These are phyloP conservation scores for Nineta flava DNA, from an alignment of 2,888 invertebrate species.

Conservation along the genomic window DNA sequence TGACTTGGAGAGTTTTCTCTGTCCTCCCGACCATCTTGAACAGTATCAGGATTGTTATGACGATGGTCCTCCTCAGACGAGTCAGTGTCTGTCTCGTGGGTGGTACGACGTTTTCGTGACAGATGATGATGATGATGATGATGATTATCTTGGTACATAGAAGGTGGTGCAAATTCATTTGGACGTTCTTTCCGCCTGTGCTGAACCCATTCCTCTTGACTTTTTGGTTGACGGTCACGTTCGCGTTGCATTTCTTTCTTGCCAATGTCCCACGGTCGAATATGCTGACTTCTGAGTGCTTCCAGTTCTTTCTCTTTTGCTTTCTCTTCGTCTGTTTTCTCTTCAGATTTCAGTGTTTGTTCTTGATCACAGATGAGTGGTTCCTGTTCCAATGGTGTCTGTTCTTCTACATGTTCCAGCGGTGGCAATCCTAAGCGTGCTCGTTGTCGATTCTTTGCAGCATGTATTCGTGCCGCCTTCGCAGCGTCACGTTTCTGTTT, in stretches of 20 bases:
- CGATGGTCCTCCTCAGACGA: too few species aligned
- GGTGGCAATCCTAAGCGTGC: constrained; percentile 57
- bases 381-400: constrained; percentile 15
- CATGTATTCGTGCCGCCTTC: constrained; percentile 50
- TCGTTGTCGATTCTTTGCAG: constrained; percentile 57
- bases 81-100: too few species aligned
- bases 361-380: constrained; percentile 14
- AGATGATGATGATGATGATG: too few species aligned
- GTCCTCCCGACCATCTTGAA: too few species aligned
- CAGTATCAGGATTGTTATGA: too few species aligned
- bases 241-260: constrained; percentile 33
- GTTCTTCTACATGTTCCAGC: constrained; percentile 32
- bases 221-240: constrained; percentile 39
- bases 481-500: constrained; percentile 46
- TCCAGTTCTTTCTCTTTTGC: constrained; percentile 33
- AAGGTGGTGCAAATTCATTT: constrained; percentile 63
- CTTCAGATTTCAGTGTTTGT: constrained; percentile 26
- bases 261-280: constrained; percentile 59
- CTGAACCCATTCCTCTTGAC: constrained; percentile 63
- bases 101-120: too few species aligned
- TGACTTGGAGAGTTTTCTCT: too few species aligned
- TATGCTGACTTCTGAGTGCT: constrained; percentile 34
- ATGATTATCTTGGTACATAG: neutral
- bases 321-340: constrained; percentile 24
- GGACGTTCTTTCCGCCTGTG: constrained; percentile 55